These are phyloP conservation scores for Drosophila anceps DNA, from an alignment of 2,888 invertebrate species.

Conservation along the genomic window DNA sequence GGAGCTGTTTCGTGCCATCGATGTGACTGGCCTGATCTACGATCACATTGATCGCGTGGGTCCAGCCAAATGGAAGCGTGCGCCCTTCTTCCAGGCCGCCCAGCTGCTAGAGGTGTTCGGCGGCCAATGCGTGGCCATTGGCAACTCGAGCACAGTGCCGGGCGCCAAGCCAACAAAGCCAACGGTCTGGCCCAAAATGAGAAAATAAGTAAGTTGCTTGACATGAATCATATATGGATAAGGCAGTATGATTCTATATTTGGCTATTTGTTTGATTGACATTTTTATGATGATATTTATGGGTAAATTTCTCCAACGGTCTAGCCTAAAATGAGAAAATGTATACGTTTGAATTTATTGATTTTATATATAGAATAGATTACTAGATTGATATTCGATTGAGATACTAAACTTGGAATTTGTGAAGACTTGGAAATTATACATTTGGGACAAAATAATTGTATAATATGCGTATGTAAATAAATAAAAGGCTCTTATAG, in stretches of 20 bases:
- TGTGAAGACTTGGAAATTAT: not conserved
- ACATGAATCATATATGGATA: not conserved
- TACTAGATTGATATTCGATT: not conserved
- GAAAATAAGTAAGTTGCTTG: conserved; percentile 32
- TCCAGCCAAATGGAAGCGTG: conserved; percentile 71
- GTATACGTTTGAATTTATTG: not conserved
- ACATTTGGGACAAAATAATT: not conserved
- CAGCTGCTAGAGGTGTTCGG: conserved; percentile 74
- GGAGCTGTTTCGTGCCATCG: conserved; percentile 92
- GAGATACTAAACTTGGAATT: not conserved
- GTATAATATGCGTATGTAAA: not conserved
- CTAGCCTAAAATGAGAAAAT: not conserved
- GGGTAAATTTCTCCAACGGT: not conserved
- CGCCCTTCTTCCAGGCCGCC: conserved; percentile 66
- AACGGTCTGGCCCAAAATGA: conserved; percentile 73
- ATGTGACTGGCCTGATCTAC: conserved; percentile 97
- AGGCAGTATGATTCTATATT: not conserved
- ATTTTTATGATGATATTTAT: not conserved
- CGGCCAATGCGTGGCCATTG: conserved; percentile 72
- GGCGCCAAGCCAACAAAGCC: conserved; percentile 75
- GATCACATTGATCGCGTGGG: conserved; percentile 90
- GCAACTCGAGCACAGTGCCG: conserved; percentile 66
- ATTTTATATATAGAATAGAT: not conserved
- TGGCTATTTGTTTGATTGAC: not conserved
- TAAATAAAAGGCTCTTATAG: not conserved